These are phyloP conservation scores for Leuctra nigra DNA, from an alignment of 2,888 invertebrate species.

Conservation along the genomic window DNA sequence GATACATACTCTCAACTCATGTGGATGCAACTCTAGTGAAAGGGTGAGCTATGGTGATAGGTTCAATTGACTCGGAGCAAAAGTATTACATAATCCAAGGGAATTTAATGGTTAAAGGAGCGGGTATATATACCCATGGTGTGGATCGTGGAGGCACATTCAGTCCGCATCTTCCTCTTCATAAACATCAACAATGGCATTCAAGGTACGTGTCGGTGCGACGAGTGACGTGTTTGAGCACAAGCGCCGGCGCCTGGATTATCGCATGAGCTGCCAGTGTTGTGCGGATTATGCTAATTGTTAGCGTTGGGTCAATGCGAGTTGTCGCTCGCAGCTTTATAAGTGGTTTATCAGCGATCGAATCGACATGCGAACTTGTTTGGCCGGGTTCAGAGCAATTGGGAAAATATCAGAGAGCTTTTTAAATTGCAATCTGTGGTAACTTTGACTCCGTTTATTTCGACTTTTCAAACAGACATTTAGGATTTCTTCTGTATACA, in stretches of 20 bases:
- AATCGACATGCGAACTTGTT: too few relatives aligned
- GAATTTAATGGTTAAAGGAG: slow-evolving; percentile 3
- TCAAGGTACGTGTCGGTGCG: slow-evolving; percentile 20
- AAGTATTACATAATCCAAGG: slow-evolving; percentile 10
- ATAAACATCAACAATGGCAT: slow-evolving; percentile 16
- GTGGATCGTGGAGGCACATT: background rate
- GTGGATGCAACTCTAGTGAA: background rate
- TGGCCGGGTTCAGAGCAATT: too few relatives aligned
- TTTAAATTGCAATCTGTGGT: too few relatives aligned
- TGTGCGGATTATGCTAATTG: too few relatives aligned
- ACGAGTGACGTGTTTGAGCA: slow-evolving; percentile 20
- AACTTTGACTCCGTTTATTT: too few relatives aligned
- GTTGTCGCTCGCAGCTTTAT: too few relatives aligned
- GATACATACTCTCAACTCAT: background rate
- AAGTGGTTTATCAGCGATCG: too few relatives aligned
- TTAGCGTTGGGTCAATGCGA: too few relatives aligned
- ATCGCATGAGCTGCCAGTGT: too few relatives aligned
- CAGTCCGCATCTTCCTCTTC: background rate
- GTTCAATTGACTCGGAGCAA: background rate
- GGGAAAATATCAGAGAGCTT: too few relatives aligned
- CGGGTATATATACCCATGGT: slow-evolving; percentile 11
- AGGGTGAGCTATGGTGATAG: slow-evolving; percentile 3
- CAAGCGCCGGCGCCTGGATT: slow-evolving; percentile 20
- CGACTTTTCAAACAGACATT: too few relatives aligned
- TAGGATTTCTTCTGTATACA: too few relatives aligned